A percentile compares a stretch with the other conserved stretches of the same genome.
These are phyloP conservation scores for Ispidina lecontei DNA, from an alignment of 2,797 vertebrate genomes.

Conservation along the genomic window DNA sequence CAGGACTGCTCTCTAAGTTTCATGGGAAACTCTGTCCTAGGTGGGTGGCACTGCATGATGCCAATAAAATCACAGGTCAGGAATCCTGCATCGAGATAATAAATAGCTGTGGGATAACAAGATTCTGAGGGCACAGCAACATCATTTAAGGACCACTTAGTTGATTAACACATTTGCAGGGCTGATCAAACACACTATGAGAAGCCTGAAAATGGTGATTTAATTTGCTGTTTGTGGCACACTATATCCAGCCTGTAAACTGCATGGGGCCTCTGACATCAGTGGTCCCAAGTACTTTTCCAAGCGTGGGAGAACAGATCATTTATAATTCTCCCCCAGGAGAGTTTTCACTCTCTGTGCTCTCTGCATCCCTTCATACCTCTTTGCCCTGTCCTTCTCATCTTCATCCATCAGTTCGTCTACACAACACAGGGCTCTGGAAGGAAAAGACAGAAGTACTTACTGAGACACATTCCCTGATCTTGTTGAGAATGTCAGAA, in stretches of 20 bases:
- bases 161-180: background rate
- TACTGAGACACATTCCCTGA: background rate
- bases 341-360: background rate
- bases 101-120: background rate
- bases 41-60: background rate
- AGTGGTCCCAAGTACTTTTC: background rate
- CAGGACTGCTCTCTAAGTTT: background rate
- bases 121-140: background rate
- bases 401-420: constrained; percentile 90
- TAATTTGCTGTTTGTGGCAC: background rate
- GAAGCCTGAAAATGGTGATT: background rate
- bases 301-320: background rate
- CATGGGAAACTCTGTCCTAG: background rate
- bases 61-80: background rate
- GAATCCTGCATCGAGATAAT: background rate
- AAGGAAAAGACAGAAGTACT: constrained; percentile 58
- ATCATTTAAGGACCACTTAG: background rate
- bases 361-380: constrained; percentile 74
- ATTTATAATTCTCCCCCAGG: background rate
- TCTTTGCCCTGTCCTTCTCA: constrained; percentile 88
- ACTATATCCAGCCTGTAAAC: background rate
- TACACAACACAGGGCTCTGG: constrained; percentile 86
- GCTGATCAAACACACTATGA: background rate
- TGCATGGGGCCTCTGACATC: background rate
- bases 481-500: background rate